Percentiles rank a stretch among this genome's conserved stretches.
Evolutionary conservation across 2,797 vertebrate genomes (phyloP).

Genomic region (Thaleichthys pacificus): DNA sequence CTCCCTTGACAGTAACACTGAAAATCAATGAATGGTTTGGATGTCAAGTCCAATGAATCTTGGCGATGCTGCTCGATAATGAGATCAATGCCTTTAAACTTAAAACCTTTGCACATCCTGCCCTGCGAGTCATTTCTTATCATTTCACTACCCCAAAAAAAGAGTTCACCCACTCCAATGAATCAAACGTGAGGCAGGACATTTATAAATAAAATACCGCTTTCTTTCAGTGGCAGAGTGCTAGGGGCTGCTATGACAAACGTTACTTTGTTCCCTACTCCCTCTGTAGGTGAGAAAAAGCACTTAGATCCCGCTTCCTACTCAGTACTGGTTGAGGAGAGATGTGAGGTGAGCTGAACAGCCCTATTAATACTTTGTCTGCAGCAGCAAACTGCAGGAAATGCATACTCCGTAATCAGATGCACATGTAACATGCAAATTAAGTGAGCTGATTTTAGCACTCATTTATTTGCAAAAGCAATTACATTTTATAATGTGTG

Average conservation of each 20-base stretch:
- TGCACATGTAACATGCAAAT: not conserved
- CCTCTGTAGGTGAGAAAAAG: constrained; percentile 47
- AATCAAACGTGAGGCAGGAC: not conserved
- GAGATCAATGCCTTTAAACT: constrained; percentile 59
- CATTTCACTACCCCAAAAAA: constrained; percentile 28
- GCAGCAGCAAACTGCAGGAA: too few species aligned
- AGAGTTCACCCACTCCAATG: not conserved
- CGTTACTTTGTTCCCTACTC: constrained; percentile 34
- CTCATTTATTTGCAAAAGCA: not conserved
- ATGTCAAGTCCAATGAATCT: constrained; percentile 57
- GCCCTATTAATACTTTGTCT: too few species aligned
- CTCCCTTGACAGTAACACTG: constrained; percentile 49
- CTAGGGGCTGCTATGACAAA: constrained; percentile 20
- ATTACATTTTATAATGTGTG: not conserved
- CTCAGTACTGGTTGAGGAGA: not conserved
- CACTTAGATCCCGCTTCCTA: constrained; percentile 14
- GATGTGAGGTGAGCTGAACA: not conserved
- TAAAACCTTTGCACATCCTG: constrained; percentile 62
- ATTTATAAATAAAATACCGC: not conserved
- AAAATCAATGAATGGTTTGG: constrained; percentile 65
- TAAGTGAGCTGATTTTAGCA: not conserved
- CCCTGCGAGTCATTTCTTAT: constrained; percentile 55
- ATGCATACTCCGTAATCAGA: not conserved
- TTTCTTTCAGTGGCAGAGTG: constrained; percentile 14
- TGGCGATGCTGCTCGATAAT: constrained; percentile 55